Percentiles rank a stretch among this genome's conserved stretches.
phyloP scores from a whole-genome alignment of 2,888 invertebrate genomes.

The Eupithecia vulgata region DNA sequence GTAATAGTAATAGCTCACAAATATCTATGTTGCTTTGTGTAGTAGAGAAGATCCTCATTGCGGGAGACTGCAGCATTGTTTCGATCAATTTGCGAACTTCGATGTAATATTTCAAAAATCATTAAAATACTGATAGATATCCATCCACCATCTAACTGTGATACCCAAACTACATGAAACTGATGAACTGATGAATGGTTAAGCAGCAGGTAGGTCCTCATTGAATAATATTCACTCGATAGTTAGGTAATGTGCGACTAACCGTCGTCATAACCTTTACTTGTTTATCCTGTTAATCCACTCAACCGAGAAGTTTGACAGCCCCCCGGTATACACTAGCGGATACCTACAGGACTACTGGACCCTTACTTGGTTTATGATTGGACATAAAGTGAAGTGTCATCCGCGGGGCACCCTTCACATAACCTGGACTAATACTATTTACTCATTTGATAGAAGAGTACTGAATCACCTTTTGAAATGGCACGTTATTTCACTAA shows the following conservation, averaged over 20 bases:
- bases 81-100: neutral
- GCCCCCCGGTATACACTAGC: slow-evolving; percentile 1
- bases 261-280: neutral
- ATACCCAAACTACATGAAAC: too few relatives aligned
- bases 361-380: slow-evolving; percentile 33
- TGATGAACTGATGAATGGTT: too few relatives aligned
- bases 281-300: slow-evolving; percentile 3
- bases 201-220: too few relatives aligned
- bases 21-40: neutral
- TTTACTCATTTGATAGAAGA: neutral
- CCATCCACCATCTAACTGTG: too few relatives aligned
- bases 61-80: neutral
- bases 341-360: slow-evolving; percentile 13
- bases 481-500: neutral
- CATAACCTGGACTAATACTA: neutral
- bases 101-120: neutral
- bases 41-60: neutral
- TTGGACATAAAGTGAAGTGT: slow-evolving; percentile 19
- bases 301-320: neutral
- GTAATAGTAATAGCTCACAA: too few relatives aligned
- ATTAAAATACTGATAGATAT: too few relatives aligned
- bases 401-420: neutral
- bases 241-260: too few relatives aligned
- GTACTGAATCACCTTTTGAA: neutral
- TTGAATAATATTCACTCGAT: neutral